phyloP scores from a whole-genome alignment of 2,888 invertebrate species.

The Lasioglossum oenotherae region DNA sequence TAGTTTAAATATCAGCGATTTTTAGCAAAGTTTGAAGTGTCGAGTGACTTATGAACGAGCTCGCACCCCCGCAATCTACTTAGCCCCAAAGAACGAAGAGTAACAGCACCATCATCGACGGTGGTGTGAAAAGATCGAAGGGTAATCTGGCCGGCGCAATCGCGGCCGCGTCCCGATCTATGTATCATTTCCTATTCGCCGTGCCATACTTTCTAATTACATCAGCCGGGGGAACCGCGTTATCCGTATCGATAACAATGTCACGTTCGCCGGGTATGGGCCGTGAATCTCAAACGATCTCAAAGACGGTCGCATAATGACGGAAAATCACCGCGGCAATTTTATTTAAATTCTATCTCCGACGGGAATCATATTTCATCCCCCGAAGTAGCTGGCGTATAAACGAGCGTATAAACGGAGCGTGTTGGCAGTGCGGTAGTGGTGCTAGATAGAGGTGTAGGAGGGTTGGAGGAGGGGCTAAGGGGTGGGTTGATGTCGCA shows the following conservation, averaged over 20 bases:
- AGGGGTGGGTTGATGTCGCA: conserved; percentile 1
- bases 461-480: neutral
- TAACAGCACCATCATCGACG: neutral
- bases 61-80: neutral
- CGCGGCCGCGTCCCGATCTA: neutral
- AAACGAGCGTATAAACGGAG: conserved; percentile 16
- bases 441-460: neutral
- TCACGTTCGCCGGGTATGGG: conserved; percentile 45
- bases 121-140: neutral
- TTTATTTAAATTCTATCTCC: conserved; percentile 60
- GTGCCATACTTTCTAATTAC: conserved; percentile 49
- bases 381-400: conserved; percentile 22
- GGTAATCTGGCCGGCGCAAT: conserved; percentile 17
- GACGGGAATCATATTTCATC: conserved; percentile 55
- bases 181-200: conserved; percentile 32
- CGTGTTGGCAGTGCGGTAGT: neutral
- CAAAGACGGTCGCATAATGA: conserved; percentile 30
- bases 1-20: neutral
- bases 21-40: neutral
- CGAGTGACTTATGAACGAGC: neutral
- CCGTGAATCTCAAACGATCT: conserved; percentile 54
- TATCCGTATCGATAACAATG: conserved; percentile 45
- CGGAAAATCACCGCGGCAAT: conserved; percentile 39
- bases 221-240: neutral
- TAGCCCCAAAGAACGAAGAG: neutral